Evolutionary conservation across 2,888 invertebrate genomes (phyloP).

Genomic region (Tenthredo amoena): DNA sequence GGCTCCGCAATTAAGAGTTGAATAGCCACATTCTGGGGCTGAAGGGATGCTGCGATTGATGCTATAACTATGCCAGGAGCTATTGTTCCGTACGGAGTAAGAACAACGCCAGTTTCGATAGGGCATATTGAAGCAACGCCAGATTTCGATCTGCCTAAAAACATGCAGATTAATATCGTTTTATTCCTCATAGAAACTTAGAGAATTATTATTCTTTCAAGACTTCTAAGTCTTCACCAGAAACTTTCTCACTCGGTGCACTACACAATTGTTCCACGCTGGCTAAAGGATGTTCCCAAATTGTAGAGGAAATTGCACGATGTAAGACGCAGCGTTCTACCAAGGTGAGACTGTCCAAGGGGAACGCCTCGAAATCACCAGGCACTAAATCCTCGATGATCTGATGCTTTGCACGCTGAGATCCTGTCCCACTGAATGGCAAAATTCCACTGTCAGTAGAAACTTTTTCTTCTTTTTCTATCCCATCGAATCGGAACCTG

Average conservation of each 20-base stretch:
- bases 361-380: conserved; percentile 61
- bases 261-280: conserved; percentile 61
- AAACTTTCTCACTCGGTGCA: conserved; percentile 61
- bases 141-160: conserved; percentile 60
- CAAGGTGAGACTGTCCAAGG: conserved; percentile 63
- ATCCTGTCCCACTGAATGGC: conserved; percentile 67
- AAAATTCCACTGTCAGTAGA: conserved; percentile 61
- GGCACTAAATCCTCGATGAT: conserved; percentile 70
- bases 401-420: conserved; percentile 66
- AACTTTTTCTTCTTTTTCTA: conserved; percentile 62
- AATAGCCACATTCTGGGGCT: conserved; percentile 79
- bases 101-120: conserved; percentile 83
- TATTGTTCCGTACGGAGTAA: conserved; percentile 83
- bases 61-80: conserved; percentile 82
- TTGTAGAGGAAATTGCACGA: conserved; percentile 69
- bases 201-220: not conserved
- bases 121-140: conserved; percentile 81
- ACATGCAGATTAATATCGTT: not conserved
- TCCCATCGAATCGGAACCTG: conserved; percentile 71
- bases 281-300: conserved; percentile 61
- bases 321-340: conserved; percentile 70
- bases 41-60: conserved; percentile 82
- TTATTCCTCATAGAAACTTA: not conserved
- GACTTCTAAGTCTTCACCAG: conserved; percentile 59
- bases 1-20: conserved; percentile 56